phyloP scores from a whole-genome alignment of 2,113 vertebrate species.

The Phaetusa simplex region DNA sequence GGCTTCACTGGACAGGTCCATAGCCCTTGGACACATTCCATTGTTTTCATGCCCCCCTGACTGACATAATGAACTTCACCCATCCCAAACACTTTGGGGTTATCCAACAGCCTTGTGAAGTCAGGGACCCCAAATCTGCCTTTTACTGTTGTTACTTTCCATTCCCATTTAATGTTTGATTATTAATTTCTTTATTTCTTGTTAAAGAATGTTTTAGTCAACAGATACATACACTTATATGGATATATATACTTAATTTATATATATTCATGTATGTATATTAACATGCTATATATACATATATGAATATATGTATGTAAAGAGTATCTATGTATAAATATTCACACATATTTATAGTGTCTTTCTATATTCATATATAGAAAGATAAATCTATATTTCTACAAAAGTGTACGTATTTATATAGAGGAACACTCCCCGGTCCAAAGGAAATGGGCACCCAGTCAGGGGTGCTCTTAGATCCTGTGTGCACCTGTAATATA shows the following conservation, averaged over 20 bases:
- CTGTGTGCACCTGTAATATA: rapidly evolving
- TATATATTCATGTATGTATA: neutral
- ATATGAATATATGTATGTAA: neutral
- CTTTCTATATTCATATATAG: neutral
- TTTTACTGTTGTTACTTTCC: neutral
- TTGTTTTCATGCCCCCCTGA: neutral
- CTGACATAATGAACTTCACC: neutral
- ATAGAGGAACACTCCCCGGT: neutral
- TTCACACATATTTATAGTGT: neutral
- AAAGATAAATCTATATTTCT: neutral
- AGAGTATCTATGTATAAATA: neutral
- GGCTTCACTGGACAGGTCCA: neutral
- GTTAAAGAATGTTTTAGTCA: neutral
- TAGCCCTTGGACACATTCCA: neutral
- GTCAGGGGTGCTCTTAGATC: neutral
- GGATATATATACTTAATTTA: neutral
- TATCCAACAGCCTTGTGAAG: neutral
- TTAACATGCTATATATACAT: neutral
- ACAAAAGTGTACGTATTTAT: neutral
- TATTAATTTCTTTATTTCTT: neutral
- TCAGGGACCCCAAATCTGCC: neutral
- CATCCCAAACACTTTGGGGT: neutral
- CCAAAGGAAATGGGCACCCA: neutral
- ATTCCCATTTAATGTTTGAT: neutral
- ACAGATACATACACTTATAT: neutral